Base-by-base conservation (phyloP, 2,888 invertebrate species). In the Oxytorus armatus region DNA sequence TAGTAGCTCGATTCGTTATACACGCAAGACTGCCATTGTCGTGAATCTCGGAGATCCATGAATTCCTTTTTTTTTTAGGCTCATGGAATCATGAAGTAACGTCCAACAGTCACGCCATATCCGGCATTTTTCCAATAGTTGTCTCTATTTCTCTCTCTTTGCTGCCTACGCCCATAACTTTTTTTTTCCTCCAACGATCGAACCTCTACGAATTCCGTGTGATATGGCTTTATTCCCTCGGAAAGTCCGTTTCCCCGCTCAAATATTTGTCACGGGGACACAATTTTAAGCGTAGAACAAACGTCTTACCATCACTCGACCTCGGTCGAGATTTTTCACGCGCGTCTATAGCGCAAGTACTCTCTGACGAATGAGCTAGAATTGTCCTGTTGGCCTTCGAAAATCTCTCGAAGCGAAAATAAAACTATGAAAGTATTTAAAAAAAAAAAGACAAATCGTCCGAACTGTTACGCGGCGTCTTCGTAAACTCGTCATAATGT, bases 21-120 rank as follows among this genome's bases (percentile, higher is more conserved):
- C 87, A 87, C 86, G 85, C 87, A 84, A 87, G 81, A 51, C 79
- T 82, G 78, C 81, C 85, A 87, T 86, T 86, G 85, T 87, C 86
- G 85, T 85, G 84, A 85, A 85, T 85, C 85, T 83, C 70, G 51
- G 57, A 53, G 75, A 79, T 77, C 77, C 78, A 39, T 47, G 36
- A 59, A 47, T 63, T 69, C 21, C 53, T 53, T 8, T 66, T 21
- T 68, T 53, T 8, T 66, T 57, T 57, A 36, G 51, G 8, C 44
- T 44, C 0, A 8, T n/a, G 18, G 53, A 59, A 55, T 21, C 44
- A 55, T 11, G 29, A 33, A 33, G 53, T 68, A 68, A 53, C 44
- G 44, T 49, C 29, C 14, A 14, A 16, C 23, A 36, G 53, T 68
- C 78, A 73, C 66, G 65, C 65, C 16, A 69, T 3, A 44, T 3